phyloP scores from a whole-genome alignment of 2,797 vertebrate genomes.

The Gymnothorax reevesii region DNA sequence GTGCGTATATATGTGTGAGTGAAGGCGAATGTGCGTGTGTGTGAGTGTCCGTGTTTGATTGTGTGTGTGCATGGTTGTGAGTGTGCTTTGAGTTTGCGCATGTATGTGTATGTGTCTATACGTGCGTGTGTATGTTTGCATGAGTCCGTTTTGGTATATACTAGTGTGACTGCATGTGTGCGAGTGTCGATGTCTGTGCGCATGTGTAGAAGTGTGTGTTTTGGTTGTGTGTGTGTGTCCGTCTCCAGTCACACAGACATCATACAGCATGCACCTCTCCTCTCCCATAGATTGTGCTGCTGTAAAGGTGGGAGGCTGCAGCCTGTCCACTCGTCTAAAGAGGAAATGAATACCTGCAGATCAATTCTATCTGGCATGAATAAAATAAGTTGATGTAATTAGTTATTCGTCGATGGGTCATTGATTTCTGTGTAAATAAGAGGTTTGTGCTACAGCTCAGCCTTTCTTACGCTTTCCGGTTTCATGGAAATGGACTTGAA shows the following conservation, averaged over 20 bases:
- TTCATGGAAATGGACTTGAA: background rate
- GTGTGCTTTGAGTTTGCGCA: background rate
- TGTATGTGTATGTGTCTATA: conserved; percentile 47
- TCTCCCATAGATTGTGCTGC: conserved; percentile 40
- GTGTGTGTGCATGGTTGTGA: background rate
- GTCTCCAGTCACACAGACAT: background rate
- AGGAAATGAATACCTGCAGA: conserved; percentile 53
- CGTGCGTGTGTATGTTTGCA: background rate
- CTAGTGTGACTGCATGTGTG: background rate
- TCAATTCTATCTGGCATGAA: conserved; percentile 60
- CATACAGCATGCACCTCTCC: background rate
- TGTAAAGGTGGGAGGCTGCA: conserved; percentile 32
- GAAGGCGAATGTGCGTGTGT: background rate
- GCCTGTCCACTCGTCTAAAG: conserved; percentile 24
- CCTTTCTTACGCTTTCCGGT: conserved; percentile 15
- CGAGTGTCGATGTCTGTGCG: background rate
- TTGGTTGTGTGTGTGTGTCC: conserved; percentile 17
- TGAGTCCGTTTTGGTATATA: too few relatives aligned
- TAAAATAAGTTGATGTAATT: conserved; percentile 69
- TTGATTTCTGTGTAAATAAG: conserved; percentile 68
- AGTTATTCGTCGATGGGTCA: conserved; percentile 67
- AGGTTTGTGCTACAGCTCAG: conserved; percentile 47
- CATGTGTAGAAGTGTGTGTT: background rate
- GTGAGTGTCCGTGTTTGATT: background rate
- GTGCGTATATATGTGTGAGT: background rate